Conservation (phyloP, 2,888 invertebrate species). For the Mesorhabditis belari region DNA sequence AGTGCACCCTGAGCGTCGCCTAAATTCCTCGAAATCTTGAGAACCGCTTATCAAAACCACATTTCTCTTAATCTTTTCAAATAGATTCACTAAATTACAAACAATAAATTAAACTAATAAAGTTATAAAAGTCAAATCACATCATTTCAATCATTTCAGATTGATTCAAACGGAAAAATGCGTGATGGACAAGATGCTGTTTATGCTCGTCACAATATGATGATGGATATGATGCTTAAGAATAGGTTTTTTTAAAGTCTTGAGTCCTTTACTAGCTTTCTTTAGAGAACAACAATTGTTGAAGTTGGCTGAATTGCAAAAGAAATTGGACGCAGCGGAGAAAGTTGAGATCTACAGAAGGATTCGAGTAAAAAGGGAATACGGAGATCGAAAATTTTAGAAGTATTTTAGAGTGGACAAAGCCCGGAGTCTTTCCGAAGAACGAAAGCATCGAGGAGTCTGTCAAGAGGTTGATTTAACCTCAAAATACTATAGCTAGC, state of each 20-base stretch:
- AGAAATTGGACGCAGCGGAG: constrained; percentile 49
- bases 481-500: not conserved
- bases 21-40: no score
- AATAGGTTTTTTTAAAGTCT: constrained; percentile 21
- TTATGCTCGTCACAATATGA: constrained; percentile 41
- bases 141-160: constrained; percentile 9
- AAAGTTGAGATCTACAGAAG: constrained; percentile 41
- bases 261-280: not conserved
- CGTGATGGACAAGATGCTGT: constrained; percentile 33
- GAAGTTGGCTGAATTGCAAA: constrained; percentile 46
- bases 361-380: constrained; percentile 11
- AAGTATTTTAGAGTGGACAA: constrained; percentile 25
- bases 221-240: constrained; percentile 51
- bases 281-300: constrained; percentile 33
- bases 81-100: no score
- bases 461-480: constrained; percentile 28
- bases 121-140: no score
- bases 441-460: constrained; percentile 28
- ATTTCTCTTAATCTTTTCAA: no score
- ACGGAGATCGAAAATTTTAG: constrained; percentile 12
- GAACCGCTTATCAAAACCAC: no score
- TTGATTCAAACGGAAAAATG: constrained; percentile 26
- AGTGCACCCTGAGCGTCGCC: no score
- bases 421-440: constrained; percentile 31
- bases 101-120: no score